Percentiles rank a stretch among this genome's conserved stretches.
Evolutionary conservation across 2,797 vertebrate species (phyloP).

Genomic region (Alfaro cultratus): DNA sequence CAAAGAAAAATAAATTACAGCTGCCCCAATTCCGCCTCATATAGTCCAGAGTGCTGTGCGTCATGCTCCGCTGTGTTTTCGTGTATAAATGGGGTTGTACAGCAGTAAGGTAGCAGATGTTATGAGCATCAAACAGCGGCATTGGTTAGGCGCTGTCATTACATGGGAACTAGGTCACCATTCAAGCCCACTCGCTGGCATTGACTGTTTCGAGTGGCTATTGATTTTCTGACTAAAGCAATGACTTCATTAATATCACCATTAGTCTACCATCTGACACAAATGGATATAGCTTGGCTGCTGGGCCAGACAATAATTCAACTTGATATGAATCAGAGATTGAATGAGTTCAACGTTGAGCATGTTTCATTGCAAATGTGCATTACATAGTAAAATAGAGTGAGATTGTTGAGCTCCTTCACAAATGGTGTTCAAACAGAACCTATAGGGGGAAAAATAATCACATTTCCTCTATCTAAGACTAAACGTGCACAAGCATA

Average conservation of each 20-base stretch:
- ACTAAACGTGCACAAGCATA: conserved; percentile 50
- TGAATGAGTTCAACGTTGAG: conserved; percentile 70
- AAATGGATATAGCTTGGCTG: conserved; percentile 70
- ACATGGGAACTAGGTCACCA: conserved; percentile 83
- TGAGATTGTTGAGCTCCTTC: conserved; percentile 33
- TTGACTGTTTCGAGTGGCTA: conserved; percentile 80
- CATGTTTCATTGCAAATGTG: conserved; percentile 63
- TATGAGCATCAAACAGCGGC: conserved; percentile 72
- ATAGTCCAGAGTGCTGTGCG: conserved; percentile 37
- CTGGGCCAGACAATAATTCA: conserved; percentile 69
- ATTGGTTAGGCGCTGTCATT: conserved; percentile 71
- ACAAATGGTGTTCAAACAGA: conserved; percentile 34
- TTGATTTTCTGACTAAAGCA: conserved; percentile 87
- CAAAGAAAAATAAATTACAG: conserved; percentile 68
- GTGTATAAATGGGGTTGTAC: conserved; percentile 62
- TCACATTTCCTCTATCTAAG: conserved; percentile 43
- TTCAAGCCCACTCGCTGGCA: conserved; percentile 73
- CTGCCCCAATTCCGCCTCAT: conserved; percentile 69
- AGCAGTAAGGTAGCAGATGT: conserved; percentile 72
- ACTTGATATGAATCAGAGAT: conserved; percentile 64
- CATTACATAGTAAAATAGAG: conserved; percentile 47
- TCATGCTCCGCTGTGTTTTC: conserved; percentile 58
- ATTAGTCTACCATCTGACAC: conserved; percentile 84
- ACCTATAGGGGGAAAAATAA: conserved; percentile 34
- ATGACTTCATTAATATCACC: conserved; percentile 87